phyloP scores from a whole-genome alignment of 1,140 invertebrate genomes.

The Caerostris extrusa region DNA sequence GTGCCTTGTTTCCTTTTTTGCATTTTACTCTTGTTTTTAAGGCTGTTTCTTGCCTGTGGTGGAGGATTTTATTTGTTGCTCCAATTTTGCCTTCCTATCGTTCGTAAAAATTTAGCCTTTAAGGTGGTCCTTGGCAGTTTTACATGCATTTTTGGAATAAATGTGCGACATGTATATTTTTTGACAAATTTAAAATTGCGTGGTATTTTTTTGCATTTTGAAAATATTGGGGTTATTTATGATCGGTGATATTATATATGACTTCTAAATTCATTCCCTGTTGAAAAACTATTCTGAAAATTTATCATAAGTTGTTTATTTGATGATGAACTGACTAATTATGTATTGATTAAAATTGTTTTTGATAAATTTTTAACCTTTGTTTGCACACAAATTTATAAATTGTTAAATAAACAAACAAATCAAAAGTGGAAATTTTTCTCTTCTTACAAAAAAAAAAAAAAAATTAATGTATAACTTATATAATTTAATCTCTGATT shows the following conservation, averaged over 20 bases:
- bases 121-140: background rate
- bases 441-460: no score
- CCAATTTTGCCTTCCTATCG: background rate
- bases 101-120: background rate
- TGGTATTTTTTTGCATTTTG: background rate
- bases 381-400: no score
- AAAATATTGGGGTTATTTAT: background rate
- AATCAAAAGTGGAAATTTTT: no score
- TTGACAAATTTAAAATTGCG: background rate
- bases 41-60: conserved; percentile 1
- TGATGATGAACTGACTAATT: no score
- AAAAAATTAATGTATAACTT: no score
- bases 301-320: no score
- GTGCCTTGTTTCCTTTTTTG: conserved; percentile 27
- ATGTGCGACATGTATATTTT: background rate
- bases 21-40: conserved; percentile 31
- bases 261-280: no score
- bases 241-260: background rate
- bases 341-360: no score
- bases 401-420: no score
- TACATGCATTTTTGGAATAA: background rate
- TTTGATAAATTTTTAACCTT: no score
- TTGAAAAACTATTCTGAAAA: no score
- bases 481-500: no score
- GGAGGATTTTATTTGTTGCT: conserved; percentile 4